Evolutionary conservation across 2,888 invertebrate species (phyloP), one percentile per base, ranked within the genome.

Genomic region (Vanessa cardui): DNA sequence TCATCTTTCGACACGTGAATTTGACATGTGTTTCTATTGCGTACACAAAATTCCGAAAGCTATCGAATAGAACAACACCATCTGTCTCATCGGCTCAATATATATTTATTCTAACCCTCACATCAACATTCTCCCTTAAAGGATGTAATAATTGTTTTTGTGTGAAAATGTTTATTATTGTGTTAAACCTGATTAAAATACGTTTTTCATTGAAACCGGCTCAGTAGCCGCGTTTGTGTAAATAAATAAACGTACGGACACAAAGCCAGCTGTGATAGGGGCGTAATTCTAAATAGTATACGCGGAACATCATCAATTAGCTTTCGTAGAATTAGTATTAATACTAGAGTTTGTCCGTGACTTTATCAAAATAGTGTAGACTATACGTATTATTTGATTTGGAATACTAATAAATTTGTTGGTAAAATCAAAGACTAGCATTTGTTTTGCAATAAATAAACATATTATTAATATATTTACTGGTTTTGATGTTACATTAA

Each of bases 21-120:
- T 54, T 21, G 7, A 50, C 54, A 44, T 26, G 20, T 20, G 59
- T 59, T 50, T 15, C 31, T 59, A n/a, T 45, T 39, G 21, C 21
- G 20, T 33, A 50, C 44, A 31, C 20, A 45, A 59, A 46, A 45
- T 45, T 45, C 9, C 50, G 15, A n/a, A 52, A 45, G 20, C 21
- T 44, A 60, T 60, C 33, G 46, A 65, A 65, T 46, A 39, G 60
- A 54, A 56, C 49, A 49, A 66, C 47, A 66, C 54, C 66, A 66
- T 56, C 33, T 61, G 66, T 65, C 52, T 16, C 12, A 66, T 52
- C 44, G 78, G 81, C 81, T 78, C 50, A 77, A 82, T 82, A 82
- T 81, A 81, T 85, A 84, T 88, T 88, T 87, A 78, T 78, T 81
- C 80, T 81, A 73, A 78, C 78, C 80, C 80, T 80, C 79, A 78